phyloP scores from a whole-genome alignment of 1,140 invertebrate genomes.

The Neodiprion lecontei region DNA sequence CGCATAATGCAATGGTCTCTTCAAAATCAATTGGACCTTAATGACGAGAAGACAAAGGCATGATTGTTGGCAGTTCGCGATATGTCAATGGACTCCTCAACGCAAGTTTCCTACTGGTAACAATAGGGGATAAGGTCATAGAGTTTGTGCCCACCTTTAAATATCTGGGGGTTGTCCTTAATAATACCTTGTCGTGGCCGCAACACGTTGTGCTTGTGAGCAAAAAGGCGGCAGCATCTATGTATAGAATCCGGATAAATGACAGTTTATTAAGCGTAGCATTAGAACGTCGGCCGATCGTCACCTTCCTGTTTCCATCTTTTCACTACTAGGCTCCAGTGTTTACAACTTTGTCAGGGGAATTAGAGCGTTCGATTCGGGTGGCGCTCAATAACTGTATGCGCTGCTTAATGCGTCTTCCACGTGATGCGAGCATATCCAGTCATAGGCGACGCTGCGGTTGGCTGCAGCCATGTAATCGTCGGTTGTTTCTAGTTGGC shows the following conservation, averaged over 20 bases:
- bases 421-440: not conserved
- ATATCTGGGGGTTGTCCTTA: not conserved
- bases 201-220: not conserved
- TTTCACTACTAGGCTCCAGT: not conserved
- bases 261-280: not conserved
- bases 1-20: not conserved
- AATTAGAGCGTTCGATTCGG: not conserved
- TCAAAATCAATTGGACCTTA: not conserved
- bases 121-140: not conserved
- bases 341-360: not conserved
- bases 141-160: conserved; percentile 2
- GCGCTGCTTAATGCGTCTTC: not conserved
- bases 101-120: not conserved
- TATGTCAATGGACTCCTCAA: not conserved
- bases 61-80: not conserved
- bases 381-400: not conserved
- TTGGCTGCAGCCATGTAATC: not conserved
- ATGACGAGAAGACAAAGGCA: not conserved
- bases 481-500: not conserved
- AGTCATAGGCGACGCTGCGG: not conserved
- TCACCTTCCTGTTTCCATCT: not conserved
- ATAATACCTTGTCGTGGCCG: not conserved
- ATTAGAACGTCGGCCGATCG: not conserved
- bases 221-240: not conserved
- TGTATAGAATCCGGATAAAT: not conserved